Evolutionary conservation across 2,888 invertebrate species (phyloP).

Genomic region (Cordilura impudica): DNA sequence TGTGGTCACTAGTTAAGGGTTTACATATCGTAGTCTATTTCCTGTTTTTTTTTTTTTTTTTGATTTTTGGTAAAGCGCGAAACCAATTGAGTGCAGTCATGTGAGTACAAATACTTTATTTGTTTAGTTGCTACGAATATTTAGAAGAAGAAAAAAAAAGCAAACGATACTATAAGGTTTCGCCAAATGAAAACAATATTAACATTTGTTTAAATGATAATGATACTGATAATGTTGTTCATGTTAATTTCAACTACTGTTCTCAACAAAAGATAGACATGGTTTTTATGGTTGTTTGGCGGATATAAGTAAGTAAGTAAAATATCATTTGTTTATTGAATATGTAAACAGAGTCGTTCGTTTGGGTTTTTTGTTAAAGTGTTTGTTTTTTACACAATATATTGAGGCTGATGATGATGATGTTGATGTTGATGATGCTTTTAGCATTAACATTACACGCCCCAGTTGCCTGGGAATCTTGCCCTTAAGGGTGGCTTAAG

Average conservation of each 20-base stretch:
- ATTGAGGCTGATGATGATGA: neutral
- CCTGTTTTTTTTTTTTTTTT: constrained; percentile 10
- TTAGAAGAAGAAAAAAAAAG: neutral
- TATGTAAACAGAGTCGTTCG: constrained; percentile 67
- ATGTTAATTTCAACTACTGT: constrained; percentile 36
- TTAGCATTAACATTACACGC: constrained; percentile 46
- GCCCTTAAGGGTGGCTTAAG: constrained; percentile 60
- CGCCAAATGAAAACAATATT: constrained; percentile 49
- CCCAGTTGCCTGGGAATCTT: constrained; percentile 61
- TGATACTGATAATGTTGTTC: constrained; percentile 32
- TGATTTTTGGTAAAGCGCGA: constrained; percentile 64
- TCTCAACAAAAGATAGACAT: neutral
- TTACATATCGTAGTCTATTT: constrained; percentile 22
- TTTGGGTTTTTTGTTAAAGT: constrained; percentile 46
- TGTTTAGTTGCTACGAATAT: constrained; percentile 75
- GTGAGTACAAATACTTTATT: constrained; percentile 72
- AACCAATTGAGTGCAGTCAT: constrained; percentile 74
- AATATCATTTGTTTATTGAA: constrained; percentile 61
- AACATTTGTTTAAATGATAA: constrained; percentile 39
- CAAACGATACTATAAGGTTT: constrained; percentile 69
- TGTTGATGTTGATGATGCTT: constrained; percentile 31
- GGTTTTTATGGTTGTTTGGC: neutral
- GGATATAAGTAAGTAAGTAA: neutral
- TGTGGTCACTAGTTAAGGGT: constrained; percentile 43
- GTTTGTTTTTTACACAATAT: constrained; percentile 45